These are phyloP conservation scores for Acanthosepion pharaonis DNA, from an alignment of 2,888 invertebrate species.

Conservation along the genomic window DNA sequence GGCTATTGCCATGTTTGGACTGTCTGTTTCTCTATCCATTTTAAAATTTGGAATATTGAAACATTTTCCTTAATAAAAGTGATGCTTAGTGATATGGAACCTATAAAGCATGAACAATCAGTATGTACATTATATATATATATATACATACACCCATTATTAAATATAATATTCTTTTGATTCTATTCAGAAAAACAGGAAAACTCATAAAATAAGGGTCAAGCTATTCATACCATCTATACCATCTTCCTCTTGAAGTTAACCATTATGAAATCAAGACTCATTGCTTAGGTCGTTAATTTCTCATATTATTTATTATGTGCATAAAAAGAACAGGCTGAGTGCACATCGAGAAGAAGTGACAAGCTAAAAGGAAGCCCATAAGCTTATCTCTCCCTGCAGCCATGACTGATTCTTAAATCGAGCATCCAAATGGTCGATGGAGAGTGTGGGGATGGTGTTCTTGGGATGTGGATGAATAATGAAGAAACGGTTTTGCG, in stretches of 20 bases:
- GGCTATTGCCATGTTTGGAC: too few species aligned
- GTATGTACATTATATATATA: too few species aligned
- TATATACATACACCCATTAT: too few species aligned
- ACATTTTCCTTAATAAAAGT: too few species aligned
- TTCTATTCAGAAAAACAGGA: neutral
- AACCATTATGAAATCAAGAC: neutral
- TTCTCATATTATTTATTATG: neutral
- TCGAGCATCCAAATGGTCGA: neutral
- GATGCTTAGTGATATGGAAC: too few species aligned
- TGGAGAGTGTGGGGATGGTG: neutral
- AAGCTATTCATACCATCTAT: neutral
- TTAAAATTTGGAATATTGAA: too few species aligned
- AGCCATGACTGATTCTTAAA: neutral
- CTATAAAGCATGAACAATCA: too few species aligned
- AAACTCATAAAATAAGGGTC: neutral
- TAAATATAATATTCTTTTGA: too few species aligned
- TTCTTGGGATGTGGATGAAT: neutral
- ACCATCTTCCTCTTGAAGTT: too few species aligned
- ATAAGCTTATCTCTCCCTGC: slow-evolving; percentile 1
- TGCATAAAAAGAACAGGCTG: neutral
- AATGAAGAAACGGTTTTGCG: neutral
- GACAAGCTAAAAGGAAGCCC: neutral
- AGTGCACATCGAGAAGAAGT: neutral
- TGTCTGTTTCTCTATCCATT: too few species aligned
- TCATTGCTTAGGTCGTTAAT: neutral